phyloP scores from a whole-genome alignment of 2,797 vertebrate genomes.

The Ispidina picta region DNA sequence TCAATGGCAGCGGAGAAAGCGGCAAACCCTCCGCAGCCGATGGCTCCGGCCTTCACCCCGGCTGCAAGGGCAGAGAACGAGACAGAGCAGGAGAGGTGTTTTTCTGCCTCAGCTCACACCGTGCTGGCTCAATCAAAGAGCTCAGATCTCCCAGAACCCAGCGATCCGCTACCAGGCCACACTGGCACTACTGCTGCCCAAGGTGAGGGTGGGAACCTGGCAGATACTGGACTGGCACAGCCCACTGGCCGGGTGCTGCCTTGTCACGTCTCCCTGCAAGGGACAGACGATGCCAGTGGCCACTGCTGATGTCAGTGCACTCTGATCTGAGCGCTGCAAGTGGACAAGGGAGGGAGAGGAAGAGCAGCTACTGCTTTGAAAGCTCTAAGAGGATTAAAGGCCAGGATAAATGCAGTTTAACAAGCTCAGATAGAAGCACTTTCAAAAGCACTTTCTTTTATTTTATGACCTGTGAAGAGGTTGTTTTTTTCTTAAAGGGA shows the following conservation, averaged over 20 bases:
- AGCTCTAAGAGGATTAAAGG: slow-evolving; percentile 18
- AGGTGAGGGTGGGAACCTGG: neutral
- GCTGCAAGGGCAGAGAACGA: slow-evolving; percentile 76
- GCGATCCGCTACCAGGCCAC: neutral
- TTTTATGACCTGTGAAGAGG: neutral
- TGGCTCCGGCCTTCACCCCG: slow-evolving; percentile 90
- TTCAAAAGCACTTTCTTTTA: neutral
- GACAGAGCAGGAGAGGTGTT: neutral
- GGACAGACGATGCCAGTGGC: neutral
- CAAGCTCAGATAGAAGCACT: slow-evolving; percentile 28
- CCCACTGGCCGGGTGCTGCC: neutral
- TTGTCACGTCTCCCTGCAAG: neutral
- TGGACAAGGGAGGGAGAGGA: neutral
- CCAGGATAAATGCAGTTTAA: neutral
- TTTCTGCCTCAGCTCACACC: neutral
- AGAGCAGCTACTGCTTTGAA: neutral
- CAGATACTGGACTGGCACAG: neutral
- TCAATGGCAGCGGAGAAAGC: slow-evolving; percentile 96
- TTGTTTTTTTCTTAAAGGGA: neutral
- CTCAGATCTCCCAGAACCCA: neutral
- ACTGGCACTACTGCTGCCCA: neutral
- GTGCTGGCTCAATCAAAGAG: neutral
- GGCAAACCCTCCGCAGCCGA: slow-evolving; percentile 96
- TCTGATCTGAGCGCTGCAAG: neutral
- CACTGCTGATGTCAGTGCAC: neutral